Evolutionary conservation across 2,113 vertebrate species (phyloP).

Genomic region (Himantopus leucocephalus): DNA sequence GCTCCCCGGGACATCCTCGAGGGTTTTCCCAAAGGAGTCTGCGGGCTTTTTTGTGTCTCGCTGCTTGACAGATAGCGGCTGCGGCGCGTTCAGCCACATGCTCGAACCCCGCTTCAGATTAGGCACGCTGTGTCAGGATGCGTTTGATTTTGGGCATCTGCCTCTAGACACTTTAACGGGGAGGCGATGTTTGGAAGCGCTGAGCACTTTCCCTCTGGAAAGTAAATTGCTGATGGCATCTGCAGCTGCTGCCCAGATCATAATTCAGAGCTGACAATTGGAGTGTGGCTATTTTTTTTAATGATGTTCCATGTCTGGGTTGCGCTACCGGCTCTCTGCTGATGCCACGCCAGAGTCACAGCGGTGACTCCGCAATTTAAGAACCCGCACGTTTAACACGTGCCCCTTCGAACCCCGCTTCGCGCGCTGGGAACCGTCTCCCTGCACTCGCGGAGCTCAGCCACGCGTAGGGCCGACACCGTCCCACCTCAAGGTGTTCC

Average conservation of each 20-base stretch:
- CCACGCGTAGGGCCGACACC: rapidly evolving
- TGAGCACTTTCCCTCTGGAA: neutral
- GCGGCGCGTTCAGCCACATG: rapidly evolving
- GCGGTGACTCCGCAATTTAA: neutral
- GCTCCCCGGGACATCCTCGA: neutral
- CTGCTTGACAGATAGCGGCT: rapidly evolving
- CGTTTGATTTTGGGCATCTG: neutral
- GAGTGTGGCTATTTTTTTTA: neutral
- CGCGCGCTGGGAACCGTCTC: rapidly evolving
- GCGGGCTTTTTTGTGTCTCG: rapidly evolving
- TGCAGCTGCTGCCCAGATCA: neutral
- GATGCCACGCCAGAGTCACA: neutral
- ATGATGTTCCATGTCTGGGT: neutral
- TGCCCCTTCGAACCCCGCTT: neutral
- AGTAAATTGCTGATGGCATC: neutral
- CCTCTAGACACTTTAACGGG: neutral
- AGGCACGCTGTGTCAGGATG: neutral
- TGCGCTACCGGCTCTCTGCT: neutral
- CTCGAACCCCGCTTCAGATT: neutral
- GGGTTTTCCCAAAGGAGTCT: neutral
- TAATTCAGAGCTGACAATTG: neutral
- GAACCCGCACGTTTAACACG: neutral
- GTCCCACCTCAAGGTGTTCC: neutral
- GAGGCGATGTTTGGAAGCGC: neutral
- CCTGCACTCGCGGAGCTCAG: neutral